phyloP scores from a whole-genome alignment of 2,888 invertebrate genomes.

The Protodeltote pygarga region DNA sequence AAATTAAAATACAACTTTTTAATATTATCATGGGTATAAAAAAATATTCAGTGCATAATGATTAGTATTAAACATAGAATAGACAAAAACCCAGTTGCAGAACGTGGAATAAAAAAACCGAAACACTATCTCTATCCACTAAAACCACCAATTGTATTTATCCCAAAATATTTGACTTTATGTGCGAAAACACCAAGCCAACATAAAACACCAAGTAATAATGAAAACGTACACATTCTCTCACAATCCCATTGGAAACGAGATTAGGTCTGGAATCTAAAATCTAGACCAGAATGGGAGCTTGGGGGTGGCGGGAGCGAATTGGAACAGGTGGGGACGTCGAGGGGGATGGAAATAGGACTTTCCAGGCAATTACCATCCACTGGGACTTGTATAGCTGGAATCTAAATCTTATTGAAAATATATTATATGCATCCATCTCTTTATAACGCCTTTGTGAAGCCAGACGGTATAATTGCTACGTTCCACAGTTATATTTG shows the following conservation, averaged over 20 bases:
- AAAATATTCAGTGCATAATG: too few species aligned
- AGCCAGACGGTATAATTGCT: slow-evolving; percentile 28
- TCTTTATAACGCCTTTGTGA: slow-evolving; percentile 36
- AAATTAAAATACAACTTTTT: too few species aligned
- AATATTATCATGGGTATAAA: too few species aligned
- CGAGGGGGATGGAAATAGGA: slow-evolving; percentile 62
- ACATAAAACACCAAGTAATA: slow-evolving; percentile 24
- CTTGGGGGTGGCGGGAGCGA: slow-evolving; percentile 42
- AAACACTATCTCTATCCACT: background rate
- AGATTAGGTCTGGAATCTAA: slow-evolving; percentile 70
- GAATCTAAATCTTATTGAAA: slow-evolving; percentile 57
- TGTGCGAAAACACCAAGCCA: slow-evolving; percentile 12
- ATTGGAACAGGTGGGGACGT: slow-evolving; percentile 48
- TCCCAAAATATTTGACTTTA: background rate
- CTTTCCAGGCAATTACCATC: slow-evolving; percentile 82
- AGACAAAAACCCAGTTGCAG: too few species aligned
- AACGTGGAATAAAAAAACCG: too few species aligned
- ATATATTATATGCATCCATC: slow-evolving; percentile 44
- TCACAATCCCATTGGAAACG: slow-evolving; percentile 59
- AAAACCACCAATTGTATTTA: background rate
- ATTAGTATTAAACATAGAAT: too few species aligned
- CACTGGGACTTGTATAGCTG: slow-evolving; percentile 58
- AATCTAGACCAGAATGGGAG: slow-evolving; percentile 64
- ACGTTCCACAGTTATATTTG: slow-evolving; percentile 10
- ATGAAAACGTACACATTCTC: slow-evolving; percentile 39